A percentile compares a stretch with the other conserved stretches of the same genome.
phyloP scores from a whole-genome alignment of 2,797 vertebrate species.

The Sparidentex hasta region DNA sequence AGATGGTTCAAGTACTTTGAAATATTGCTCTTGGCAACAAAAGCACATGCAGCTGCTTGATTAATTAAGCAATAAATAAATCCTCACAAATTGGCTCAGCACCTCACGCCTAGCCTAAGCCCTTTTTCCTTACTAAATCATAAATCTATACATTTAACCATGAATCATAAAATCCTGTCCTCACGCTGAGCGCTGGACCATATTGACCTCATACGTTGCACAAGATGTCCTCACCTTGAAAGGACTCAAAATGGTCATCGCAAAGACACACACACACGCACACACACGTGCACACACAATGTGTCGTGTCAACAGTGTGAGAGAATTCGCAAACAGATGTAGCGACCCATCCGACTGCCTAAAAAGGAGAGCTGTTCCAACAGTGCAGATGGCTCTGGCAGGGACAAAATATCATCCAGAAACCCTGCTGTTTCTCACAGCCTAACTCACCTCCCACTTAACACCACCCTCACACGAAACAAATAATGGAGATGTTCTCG shows the following conservation, averaged over 20 bases:
- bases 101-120: neutral
- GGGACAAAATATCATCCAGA: conserved; percentile 62
- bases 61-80: conserved; percentile 22
- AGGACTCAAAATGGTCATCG: conserved; percentile 16
- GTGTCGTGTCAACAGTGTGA: conserved; percentile 52
- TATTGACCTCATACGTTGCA: conserved; percentile 2
- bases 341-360: conserved; percentile 43
- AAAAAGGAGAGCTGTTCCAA: conserved; percentile 59
- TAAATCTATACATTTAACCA: conserved; percentile 3
- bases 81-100: neutral
- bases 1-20: conserved; percentile 6
- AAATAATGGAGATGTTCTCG: conserved; percentile 52
- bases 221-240: conserved; percentile 34
- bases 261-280: no score
- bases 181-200: neutral
- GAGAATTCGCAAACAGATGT: conserved; percentile 68
- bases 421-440: conserved; percentile 66
- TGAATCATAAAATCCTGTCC: neutral
- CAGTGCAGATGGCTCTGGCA: conserved; percentile 74
- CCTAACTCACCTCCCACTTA: conserved; percentile 74
- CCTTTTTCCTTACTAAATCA: neutral
- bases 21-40: conserved; percentile 18
- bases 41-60: conserved; percentile 25
- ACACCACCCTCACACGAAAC: conserved; percentile 62
- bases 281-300: neutral